phyloP scores from a whole-genome alignment of 2,113 vertebrate genomes.

The Catharus fuscescens region DNA sequence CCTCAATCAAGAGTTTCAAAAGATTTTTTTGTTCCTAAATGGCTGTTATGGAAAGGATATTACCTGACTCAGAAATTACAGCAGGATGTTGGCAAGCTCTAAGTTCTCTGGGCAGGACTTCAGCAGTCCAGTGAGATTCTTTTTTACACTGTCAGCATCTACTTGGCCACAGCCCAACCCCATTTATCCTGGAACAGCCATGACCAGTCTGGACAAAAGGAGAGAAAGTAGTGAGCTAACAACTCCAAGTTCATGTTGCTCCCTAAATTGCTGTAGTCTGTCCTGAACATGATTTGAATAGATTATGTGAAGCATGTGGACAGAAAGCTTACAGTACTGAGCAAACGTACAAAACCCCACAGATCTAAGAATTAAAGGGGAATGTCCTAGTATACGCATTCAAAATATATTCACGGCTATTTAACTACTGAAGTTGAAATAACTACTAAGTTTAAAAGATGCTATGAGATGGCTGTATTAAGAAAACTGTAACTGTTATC shows the following conservation, averaged over 20 bases:
- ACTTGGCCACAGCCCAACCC: constrained; percentile 8
- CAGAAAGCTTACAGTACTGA: background rate
- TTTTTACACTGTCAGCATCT: background rate
- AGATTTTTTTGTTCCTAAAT: background rate
- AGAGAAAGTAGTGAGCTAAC: background rate
- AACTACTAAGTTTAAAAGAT: background rate
- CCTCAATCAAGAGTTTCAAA: constrained; percentile 8
- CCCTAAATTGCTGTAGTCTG: background rate
- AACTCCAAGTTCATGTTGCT: background rate
- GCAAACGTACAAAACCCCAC: background rate
- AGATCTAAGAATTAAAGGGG: background rate
- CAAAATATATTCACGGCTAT: background rate
- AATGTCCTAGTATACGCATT: background rate
- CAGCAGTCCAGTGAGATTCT: background rate
- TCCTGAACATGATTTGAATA: background rate
- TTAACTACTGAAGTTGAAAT: background rate
- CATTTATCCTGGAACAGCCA: constrained; percentile 3
- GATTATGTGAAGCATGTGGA: background rate
- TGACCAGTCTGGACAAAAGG: background rate
- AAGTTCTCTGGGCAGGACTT: background rate
- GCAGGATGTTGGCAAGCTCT: constrained; percentile 6
- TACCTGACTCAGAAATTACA: constrained; percentile 27
- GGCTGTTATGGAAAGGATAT: background rate
- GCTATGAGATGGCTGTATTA: background rate
- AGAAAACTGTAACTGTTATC: background rate